A percentile compares a stretch with the other conserved stretches of the same genome.
These are phyloP conservation scores for Onychostoma macrolepis DNA, from an alignment of 2,113 vertebrate genomes.

Conservation along the genomic window DNA sequence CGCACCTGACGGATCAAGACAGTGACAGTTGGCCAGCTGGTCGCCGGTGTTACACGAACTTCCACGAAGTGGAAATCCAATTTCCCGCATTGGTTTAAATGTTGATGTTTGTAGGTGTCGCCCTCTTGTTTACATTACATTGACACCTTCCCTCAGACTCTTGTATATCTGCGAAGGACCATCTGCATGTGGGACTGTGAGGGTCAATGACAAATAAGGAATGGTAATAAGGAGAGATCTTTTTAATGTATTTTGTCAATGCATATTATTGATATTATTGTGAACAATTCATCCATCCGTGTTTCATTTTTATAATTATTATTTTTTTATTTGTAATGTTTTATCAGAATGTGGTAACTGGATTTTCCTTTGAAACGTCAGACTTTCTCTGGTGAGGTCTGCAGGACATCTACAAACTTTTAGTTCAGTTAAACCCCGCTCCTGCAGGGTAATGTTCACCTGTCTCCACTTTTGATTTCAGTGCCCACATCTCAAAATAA, in stretches of 20 bases:
- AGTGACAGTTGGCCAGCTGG: background rate
- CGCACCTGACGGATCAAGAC: background rate
- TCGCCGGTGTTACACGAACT: background rate
- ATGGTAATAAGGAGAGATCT: background rate
- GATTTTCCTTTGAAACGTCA: background rate
- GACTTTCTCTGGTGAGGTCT: background rate
- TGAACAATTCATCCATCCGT: background rate
- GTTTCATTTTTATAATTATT: background rate
- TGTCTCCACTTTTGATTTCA: background rate
- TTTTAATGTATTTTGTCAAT: background rate
- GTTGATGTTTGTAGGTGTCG: conserved; percentile 23
- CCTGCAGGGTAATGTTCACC: background rate
- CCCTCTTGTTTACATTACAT: conserved; percentile 30
- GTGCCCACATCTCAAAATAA: too few relatives aligned
- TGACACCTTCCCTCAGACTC: background rate
- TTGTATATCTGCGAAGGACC: background rate
- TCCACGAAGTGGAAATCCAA: conserved; percentile 14
- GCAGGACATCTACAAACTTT: background rate
- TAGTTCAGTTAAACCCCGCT: background rate
- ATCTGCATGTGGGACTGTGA: background rate
- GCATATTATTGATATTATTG: background rate
- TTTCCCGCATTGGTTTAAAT: conserved; percentile 29
- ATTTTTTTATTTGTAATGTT: background rate
- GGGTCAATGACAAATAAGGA: background rate
- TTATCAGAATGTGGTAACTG: background rate